A percentile compares a stretch with the other conserved stretches of the same genome.
Conservation (phyloP, 2,797 vertebrate species). For the Mormyrus proboscirostris region DNA sequence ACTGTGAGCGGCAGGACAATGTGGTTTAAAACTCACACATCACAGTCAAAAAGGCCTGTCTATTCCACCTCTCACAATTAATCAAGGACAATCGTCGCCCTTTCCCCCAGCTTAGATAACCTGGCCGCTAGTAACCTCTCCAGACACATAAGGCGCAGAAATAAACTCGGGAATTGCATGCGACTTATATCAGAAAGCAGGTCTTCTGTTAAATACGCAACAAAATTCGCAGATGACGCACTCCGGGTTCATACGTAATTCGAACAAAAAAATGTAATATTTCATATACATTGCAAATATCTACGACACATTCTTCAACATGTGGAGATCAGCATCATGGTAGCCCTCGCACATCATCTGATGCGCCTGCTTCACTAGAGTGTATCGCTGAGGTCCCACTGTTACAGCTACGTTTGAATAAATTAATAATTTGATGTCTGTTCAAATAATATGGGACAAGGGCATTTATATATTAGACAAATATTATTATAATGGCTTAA, state of each 20-base stretch:
- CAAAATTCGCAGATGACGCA: background rate
- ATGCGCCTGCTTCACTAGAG: background rate
- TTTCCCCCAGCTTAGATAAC: background rate
- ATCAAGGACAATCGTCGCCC: background rate
- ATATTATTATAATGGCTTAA: background rate
- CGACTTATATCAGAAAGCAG: background rate
- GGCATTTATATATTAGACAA: background rate
- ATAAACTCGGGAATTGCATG: background rate
- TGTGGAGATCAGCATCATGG: background rate
- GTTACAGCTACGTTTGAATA: constrained; percentile 3
- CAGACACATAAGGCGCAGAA: background rate
- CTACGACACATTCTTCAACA: background rate
- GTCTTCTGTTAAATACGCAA: background rate
- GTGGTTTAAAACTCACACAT: background rate
- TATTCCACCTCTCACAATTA: background rate
- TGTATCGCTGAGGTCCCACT: background rate
- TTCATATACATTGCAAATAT: background rate
- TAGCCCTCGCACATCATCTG: background rate
- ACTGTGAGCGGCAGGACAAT: background rate
- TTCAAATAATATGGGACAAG: background rate
- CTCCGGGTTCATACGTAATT: background rate
- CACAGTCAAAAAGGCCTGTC: background rate
- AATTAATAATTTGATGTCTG: background rate
- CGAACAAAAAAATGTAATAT: background rate
- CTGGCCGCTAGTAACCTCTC: constrained; percentile 9